Evolutionary conservation across 64 coral and sea anemone genomes (phyloP), one percentile per base, ranked within the genome.

Genomic region (Trachythela sp.): DNA sequence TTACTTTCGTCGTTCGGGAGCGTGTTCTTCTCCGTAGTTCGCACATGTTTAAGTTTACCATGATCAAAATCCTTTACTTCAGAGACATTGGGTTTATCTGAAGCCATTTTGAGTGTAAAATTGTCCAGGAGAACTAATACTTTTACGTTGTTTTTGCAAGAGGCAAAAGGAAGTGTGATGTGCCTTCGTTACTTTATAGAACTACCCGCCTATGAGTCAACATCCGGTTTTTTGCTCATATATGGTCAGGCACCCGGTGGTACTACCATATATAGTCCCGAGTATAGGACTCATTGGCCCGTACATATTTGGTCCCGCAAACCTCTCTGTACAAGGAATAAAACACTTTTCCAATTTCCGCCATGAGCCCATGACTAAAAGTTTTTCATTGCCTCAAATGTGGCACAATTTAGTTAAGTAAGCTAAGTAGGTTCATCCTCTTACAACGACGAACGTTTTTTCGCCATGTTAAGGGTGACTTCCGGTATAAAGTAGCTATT

Each of bases 1-100:
- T 30, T 80, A 80, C 75, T 80, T 80, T 80, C 75, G 33, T 80
- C 75, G 37, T 22, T 37, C 15, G 75, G 75, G 5, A 80, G 37
- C 20, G 75, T 80, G 37, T 80, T 80, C 31, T 80, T 80, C 75
- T 80, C 75, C 0, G 2, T 30, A 5, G 75, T 80, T 80, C 34
- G 32, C 26, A 80, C 75, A 18, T 36, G 75, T 39, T 80, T 80
- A 20, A 80, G 75, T 80, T 37, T 80, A 29, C 33, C 31, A 39
- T 80, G 75, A 80, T 80, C 75, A 39, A 80, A 80, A 15, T 39
- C 38, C 75, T 34, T 20, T 39, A 80, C 75, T 15, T 39, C 75
- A 6, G 75, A 80, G 20, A 80, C 75, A 37, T 80, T 39, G 75
- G 75, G 75, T 80, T 80, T 80, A 34, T 17, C 37, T 17, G 31